These are phyloP conservation scores for Tragelaphus imberbis DNA, from an alignment of 2,113 vertebrate genomes.

Conservation along the genomic window DNA sequence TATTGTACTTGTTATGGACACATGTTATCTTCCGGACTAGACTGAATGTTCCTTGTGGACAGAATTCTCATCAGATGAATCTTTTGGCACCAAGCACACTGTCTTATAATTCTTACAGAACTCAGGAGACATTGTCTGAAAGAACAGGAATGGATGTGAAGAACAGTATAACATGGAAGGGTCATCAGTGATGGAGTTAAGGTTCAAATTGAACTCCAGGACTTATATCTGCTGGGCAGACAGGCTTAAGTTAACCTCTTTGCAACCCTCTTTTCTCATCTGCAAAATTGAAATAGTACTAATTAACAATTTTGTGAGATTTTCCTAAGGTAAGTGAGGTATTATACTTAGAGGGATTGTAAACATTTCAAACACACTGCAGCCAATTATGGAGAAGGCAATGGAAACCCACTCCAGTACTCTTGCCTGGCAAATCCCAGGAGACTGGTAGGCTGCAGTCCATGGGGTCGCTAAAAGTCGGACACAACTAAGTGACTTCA, in stretches of 20 bases:
- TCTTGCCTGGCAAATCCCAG: too few relatives aligned
- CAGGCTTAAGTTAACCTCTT: not conserved
- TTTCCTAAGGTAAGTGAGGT: not conserved
- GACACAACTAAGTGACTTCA: too few relatives aligned
- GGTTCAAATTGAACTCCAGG: not conserved
- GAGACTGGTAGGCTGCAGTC: too few relatives aligned
- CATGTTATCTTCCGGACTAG: not conserved
- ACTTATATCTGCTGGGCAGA: not conserved
- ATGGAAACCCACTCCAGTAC: too few relatives aligned
- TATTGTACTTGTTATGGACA: not conserved
- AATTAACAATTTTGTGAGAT: not conserved
- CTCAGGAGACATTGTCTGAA: not conserved
- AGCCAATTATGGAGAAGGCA: not conserved
- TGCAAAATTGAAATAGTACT: not conserved
- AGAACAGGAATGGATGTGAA: not conserved
- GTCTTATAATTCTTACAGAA: not conserved
- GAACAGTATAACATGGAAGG: not conserved
- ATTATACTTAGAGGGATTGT: not conserved
- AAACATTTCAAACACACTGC: not conserved
- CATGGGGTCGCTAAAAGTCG: too few relatives aligned
- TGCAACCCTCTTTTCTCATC: not conserved
- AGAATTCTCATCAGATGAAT: not conserved
- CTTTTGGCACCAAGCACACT: not conserved
- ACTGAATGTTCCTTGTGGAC: not conserved
- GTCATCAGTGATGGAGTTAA: not conserved